These are phyloP conservation scores for Onychomys arenicola DNA, from an alignment of 2,797 vertebrate species.

Conservation along the genomic window DNA sequence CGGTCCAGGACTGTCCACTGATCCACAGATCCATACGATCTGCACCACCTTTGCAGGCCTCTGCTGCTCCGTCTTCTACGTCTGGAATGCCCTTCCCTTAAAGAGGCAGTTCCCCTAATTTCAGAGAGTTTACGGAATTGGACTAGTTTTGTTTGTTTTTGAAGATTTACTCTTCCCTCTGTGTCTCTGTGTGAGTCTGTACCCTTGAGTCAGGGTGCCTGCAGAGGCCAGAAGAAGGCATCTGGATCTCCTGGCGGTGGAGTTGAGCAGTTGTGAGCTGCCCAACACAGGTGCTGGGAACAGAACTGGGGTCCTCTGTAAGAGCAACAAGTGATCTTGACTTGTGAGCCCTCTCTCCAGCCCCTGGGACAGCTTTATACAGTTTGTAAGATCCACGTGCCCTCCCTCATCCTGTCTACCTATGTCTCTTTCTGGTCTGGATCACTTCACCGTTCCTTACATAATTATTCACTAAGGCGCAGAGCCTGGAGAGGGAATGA, in stretches of 20 bases:
- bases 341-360: neutral
- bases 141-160: neutral
- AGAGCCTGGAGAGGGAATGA: neutral
- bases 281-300: neutral
- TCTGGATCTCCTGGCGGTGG: too few relatives aligned
- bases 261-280: neutral
- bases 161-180: neutral
- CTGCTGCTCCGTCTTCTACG: neutral
- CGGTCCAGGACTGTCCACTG: neutral
- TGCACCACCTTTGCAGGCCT: neutral
- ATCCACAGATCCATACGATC: neutral
- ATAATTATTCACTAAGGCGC: neutral
- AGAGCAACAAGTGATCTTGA: neutral
- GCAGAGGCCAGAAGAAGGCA: neutral
- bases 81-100: neutral
- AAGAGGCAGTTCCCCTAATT: neutral
- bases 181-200: neutral
- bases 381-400: neutral
- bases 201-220: neutral
- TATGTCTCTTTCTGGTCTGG: neutral
- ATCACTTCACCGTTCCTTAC: neutral
- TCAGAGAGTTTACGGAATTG: neutral
- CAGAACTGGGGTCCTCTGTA: neutral
- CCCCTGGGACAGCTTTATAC: neutral
- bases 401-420: neutral